These are phyloP conservation scores for Dufourea novaeangliae DNA, from an alignment of 1,140 invertebrate species.

Conservation along the genomic window DNA sequence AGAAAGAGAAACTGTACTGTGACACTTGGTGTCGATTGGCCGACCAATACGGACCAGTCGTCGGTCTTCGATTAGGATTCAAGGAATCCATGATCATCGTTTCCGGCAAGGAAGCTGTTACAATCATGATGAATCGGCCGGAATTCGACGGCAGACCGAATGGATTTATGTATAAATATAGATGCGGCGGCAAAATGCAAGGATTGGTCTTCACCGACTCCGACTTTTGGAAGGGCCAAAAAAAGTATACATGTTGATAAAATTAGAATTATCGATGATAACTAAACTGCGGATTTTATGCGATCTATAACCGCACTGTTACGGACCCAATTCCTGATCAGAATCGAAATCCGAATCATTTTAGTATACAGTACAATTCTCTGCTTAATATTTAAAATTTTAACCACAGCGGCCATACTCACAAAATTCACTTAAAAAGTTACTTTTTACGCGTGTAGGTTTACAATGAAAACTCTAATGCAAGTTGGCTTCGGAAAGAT, in stretches of 20 bases:
- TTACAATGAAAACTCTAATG: constrained; percentile 81
- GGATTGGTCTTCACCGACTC: constrained; percentile 78
- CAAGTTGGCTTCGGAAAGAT: constrained; percentile 83
- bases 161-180: constrained; percentile 66
- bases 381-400: too few relatives aligned
- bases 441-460: constrained; percentile 74
- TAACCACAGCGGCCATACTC: too few relatives aligned
- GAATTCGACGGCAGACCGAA: constrained; percentile 78
- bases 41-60: constrained; percentile 74
- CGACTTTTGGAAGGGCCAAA: constrained; percentile 74
- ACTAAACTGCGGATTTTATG: too few relatives aligned
- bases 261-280: too few relatives aligned
- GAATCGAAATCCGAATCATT: too few relatives aligned
- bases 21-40: constrained; percentile 68
- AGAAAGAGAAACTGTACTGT: constrained; percentile 70
- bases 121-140: constrained; percentile 70
- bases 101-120: constrained; percentile 71
- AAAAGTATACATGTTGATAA: constrained; percentile 68
- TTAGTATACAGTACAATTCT: too few relatives aligned
- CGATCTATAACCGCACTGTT: too few relatives aligned
- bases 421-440: not conserved
- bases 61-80: constrained; percentile 71
- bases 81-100: constrained; percentile 71
- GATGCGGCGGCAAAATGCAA: constrained; percentile 66
- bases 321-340: too few relatives aligned